These are phyloP conservation scores for Perizoma flavofasciatum DNA, from an alignment of 2,888 invertebrate genomes.

Conservation along the genomic window DNA sequence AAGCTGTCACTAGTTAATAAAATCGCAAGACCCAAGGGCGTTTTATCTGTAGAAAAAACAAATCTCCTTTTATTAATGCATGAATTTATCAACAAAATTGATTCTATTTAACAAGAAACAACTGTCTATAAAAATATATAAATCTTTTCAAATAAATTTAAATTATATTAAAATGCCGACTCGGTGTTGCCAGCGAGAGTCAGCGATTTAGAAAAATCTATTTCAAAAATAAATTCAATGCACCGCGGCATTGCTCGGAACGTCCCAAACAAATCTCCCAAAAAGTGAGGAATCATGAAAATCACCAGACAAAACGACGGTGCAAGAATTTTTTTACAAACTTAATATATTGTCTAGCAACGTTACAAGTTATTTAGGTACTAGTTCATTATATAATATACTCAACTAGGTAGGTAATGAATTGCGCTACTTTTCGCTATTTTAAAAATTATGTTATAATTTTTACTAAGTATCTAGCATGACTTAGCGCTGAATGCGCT, in stretches of 20 bases:
- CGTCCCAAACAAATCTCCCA: slow-evolving; percentile 35
- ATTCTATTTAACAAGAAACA: slow-evolving; percentile 78
- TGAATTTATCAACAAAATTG: slow-evolving; percentile 69
- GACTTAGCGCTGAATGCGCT: slow-evolving; percentile 37
- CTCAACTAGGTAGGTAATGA: slow-evolving; percentile 75
- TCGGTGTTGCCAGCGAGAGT: slow-evolving; percentile 39
- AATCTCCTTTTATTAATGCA: slow-evolving; percentile 47
- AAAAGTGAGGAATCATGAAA: slow-evolving; percentile 28
- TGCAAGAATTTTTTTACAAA: slow-evolving; percentile 69
- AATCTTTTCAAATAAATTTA: slow-evolving; percentile 70
- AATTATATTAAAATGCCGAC: slow-evolving; percentile 63
- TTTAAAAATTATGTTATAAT: slow-evolving; percentile 56
- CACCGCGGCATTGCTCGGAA: slow-evolving; percentile 38
- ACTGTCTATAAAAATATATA: slow-evolving; percentile 82
- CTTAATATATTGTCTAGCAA: slow-evolving; percentile 78
- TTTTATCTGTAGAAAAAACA: slow-evolving; percentile 42
- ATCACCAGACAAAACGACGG: slow-evolving; percentile 60
- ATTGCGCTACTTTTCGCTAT: slow-evolving; percentile 80
- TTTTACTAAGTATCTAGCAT: slow-evolving; percentile 47
- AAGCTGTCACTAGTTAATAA: slow-evolving; percentile 59
- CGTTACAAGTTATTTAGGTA: slow-evolving; percentile 73
- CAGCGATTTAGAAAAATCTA: slow-evolving; percentile 37
- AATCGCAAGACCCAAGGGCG: slow-evolving; percentile 48
- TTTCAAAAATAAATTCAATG: slow-evolving; percentile 40
- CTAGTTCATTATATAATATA: slow-evolving; percentile 69